Base-by-base conservation (phyloP, 2,113 vertebrate species). In the Stictonetta naevosa region DNA sequence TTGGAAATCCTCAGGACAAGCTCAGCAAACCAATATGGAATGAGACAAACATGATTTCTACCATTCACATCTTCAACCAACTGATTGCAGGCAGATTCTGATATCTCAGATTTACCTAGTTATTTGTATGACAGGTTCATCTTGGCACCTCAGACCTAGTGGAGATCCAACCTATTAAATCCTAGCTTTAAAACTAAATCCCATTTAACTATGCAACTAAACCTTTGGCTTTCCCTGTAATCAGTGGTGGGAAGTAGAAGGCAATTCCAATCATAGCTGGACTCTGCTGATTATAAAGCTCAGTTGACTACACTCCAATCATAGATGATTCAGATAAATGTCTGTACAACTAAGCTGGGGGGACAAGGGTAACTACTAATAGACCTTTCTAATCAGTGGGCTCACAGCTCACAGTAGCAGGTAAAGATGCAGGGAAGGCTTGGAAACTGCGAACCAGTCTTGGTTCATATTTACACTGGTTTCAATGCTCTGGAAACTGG, bases 221-320 rank as follows among this genome's bases (percentile, higher is more conserved):
- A n/a, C 40, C 46, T 81, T 78, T 88, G 76, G 69, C 55, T 90
- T 71, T 90, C 46, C 29, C 64, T 73, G 56, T 73, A 90, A 96
- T 78, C 80, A 90, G 60, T 2, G 3, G 34, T 31, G 50, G 64
- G 59, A 90, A 88, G 88, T 66, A 88, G 83, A 83, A 92, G 38
- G 59, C 66, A 97, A 90, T 90, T 94, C 86, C 76, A 93, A n/a
- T 91, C 80, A 84, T 81, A 60, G 80, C 46, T 90, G 83, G 83
- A 93, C 72, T 76, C 68, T 76, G 59, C 26, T 93, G 90, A 93
- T 93, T 90, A 87, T 17, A 67, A 48, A 90, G 63, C 88, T 93
- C 83, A 74, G 79, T 2, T 81, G 91, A 86, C 83, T 56, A 67
- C 46, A 59, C 31, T 88, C 2, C 59, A 92, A 46, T 77, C 55